A percentile compares a stretch with the other conserved stretches of the same genome.
Evolutionary conservation across 2,797 vertebrate genomes (phyloP).

Genomic region (Poeciliopsis turneri): DNA sequence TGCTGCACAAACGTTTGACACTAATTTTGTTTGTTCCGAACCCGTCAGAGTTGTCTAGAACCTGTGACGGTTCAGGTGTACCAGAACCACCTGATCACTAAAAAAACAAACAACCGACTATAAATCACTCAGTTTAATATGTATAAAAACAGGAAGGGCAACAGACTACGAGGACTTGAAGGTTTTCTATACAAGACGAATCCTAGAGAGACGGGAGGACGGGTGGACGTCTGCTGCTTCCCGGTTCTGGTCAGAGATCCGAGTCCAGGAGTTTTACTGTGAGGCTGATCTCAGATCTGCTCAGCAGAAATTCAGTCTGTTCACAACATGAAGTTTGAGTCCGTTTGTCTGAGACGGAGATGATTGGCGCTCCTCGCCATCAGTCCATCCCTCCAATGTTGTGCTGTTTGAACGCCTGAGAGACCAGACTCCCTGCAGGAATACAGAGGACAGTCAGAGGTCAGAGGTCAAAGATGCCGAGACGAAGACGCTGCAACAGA

Average conservation of each 20-base stretch:
- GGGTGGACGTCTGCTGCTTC: conserved; percentile 30
- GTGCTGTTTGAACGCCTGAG: conserved; percentile 81
- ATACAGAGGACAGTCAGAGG: not conserved
- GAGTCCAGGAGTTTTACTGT: conserved; percentile 10
- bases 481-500: not conserved
- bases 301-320: conserved; percentile 42
- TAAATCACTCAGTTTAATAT: conserved; percentile 69
- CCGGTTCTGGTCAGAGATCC: conserved; percentile 11
- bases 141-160: conserved; percentile 61
- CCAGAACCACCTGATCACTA: too few species aligned
- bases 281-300: conserved; percentile 22
- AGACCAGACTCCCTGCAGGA: conserved; percentile 73
- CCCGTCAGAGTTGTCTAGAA: too few species aligned
- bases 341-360: conserved; percentile 18
- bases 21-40: too few species aligned
- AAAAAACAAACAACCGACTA: not conserved
- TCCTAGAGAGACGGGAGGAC: conserved; percentile 43
- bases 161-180: conserved; percentile 24
- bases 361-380: conserved; percentile 37
- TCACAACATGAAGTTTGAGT: conserved; percentile 30
- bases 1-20: too few species aligned
- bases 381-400: conserved; percentile 83
- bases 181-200: conserved; percentile 38
- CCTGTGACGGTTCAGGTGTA: too few species aligned
- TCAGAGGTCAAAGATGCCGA: not conserved